phyloP scores from a whole-genome alignment of 2,888 invertebrate genomes.

The Cantharis flavilabris region DNA sequence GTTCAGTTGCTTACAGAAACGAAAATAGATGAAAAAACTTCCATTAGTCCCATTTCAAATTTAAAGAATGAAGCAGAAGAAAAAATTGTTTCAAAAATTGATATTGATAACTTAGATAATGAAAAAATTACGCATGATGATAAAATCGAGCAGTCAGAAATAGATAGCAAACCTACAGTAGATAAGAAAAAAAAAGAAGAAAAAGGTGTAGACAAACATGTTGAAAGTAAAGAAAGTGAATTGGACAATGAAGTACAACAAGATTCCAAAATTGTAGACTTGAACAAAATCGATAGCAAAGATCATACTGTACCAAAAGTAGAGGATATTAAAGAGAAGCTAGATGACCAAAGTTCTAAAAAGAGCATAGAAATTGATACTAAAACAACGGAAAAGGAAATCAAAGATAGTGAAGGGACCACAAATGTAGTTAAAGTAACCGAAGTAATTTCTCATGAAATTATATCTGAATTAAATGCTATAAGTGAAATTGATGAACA shows the following conservation, averaged over 20 bases:
- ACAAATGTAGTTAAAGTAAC: background rate
- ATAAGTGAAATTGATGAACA: background rate
- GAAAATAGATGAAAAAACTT: background rate
- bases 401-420: background rate
- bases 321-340: background rate
- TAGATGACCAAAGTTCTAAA: background rate
- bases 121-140: background rate
- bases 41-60: background rate
- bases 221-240: background rate
- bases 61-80: background rate
- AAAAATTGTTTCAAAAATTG: background rate
- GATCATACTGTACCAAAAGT: background rate
- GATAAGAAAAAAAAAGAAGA: background rate
- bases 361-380: background rate
- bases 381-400: background rate
- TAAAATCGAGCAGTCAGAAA: background rate
- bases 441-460: background rate
- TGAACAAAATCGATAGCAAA: background rate
- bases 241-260: background rate
- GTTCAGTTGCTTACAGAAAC: background rate
- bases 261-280: background rate
- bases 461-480: background rate
- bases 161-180: too few relatives aligned
- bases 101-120: background rate
- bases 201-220: background rate